Evolutionary conservation across 2,888 invertebrate species (phyloP), one percentile per base, ranked within the genome.

Genomic region (Agrenia bidenticulata): DNA sequence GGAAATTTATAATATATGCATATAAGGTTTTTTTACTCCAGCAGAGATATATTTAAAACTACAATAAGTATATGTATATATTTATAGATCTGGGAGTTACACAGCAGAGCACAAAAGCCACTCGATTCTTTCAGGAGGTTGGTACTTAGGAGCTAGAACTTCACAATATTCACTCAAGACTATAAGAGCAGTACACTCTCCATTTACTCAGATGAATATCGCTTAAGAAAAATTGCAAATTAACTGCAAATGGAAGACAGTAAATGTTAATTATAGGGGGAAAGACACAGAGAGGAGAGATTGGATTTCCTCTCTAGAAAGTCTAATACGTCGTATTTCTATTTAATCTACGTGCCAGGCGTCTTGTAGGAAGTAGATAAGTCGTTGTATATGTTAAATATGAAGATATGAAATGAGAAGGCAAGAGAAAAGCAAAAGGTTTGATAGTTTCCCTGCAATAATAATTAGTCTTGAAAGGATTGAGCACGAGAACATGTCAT

Each of bases 401-500:
- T n/a, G 37, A 37, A 21, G 19, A 57, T 11, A n/a, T 15, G 39
- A 39, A n/a, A 32, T 32, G 32, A 4, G 11, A 32, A 32, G 32
- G 32, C 32, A 11, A 45, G 19, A 19, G 45, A 15, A n/a, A 19
- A 45, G 45, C 5, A 45, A 45, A 19, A 45, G 53, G 45, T 39
- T 59, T 64, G 64, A 58, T 64, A 49, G 53, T 53, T 51, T 21
- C 45, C 24, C 32, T 58, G 26, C 64, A 54, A 58, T 59, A 64
- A 64, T 64, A 64, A 64, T 64, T 64, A 64, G 64, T 42, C 15
- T 24, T 42, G 45, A 64, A 59, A 54, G 54, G 45, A 59, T 64
- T 64, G 64, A 42, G 37, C 64, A 64, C 64, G 64, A 59, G 45
- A 64, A 59, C 59, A 64, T 64, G 64, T 64, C 64, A 64, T 58